Conservation (phyloP, 2,113 vertebrate genomes). For the Butastur rufipennis region DNA sequence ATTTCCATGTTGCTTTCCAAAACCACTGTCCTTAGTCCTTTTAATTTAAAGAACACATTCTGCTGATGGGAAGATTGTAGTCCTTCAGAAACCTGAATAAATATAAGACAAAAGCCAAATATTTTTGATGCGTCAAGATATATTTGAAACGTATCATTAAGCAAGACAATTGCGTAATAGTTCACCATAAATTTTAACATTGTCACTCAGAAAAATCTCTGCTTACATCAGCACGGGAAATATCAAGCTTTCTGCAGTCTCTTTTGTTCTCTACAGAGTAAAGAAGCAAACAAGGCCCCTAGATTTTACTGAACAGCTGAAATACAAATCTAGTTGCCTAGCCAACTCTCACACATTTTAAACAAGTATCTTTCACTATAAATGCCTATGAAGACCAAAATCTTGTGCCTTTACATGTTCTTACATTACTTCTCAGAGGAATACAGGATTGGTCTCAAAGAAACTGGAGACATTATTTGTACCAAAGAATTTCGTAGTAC, state of each 20-base stretch:
- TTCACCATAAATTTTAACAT: neutral
- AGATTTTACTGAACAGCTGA: neutral
- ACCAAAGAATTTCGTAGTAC: neutral
- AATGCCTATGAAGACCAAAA: neutral
- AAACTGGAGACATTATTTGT: neutral
- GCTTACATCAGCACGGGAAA: neutral
- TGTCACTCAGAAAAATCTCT: slow-evolving; percentile 1
- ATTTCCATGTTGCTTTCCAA: neutral
- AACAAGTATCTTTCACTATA: neutral
- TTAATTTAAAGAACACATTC: neutral
- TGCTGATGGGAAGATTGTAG: neutral
- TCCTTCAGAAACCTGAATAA: neutral
- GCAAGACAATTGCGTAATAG: neutral
- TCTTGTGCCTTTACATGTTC: neutral
- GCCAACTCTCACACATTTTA: neutral
- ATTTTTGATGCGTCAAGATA: neutral
- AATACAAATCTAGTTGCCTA: neutral
- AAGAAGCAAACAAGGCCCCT: neutral
- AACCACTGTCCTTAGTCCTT: neutral
- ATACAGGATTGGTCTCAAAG: neutral
- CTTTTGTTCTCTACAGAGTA: neutral
- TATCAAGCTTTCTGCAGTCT: neutral
- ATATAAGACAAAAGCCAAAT: neutral
- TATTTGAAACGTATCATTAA: neutral
- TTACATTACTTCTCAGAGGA: neutral